Conservation (phyloP, 2,888 invertebrate genomes). For the Tachina grossa region DNA sequence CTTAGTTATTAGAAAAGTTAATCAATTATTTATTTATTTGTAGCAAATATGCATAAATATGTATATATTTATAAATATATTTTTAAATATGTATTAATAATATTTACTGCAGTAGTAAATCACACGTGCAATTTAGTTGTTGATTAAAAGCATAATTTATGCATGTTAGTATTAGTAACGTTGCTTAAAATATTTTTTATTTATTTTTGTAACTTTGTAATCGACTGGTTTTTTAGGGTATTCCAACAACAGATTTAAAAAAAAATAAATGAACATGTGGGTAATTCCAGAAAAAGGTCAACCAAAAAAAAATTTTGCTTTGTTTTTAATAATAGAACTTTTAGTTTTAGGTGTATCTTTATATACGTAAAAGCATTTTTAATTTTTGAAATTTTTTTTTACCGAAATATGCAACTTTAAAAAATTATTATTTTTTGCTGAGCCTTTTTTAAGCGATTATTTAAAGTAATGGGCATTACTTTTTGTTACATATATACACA, state of each 20-base stretch:
- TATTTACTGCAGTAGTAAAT: background rate
- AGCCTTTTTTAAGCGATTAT: no score
- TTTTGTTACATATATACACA: no score
- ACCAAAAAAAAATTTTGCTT: background rate
- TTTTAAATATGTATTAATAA: background rate
- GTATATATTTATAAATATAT: background rate
- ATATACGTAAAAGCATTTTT: background rate
- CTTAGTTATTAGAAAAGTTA: conserved; percentile 6
- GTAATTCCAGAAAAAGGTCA: background rate
- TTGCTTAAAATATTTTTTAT: conserved; percentile 12
- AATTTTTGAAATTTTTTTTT: no score
- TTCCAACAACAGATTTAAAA: background rate
- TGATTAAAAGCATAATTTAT: conserved; percentile 13
- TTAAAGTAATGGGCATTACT: no score
- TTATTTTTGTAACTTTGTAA: background rate
- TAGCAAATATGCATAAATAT: background rate
- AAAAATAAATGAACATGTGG: no score
- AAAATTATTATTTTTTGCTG: no score
- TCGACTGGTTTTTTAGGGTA: background rate
- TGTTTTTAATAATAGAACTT: background rate
- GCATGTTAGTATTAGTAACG: background rate
- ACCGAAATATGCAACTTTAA: no score
- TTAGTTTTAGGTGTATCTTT: no score
- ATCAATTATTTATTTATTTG: conserved; percentile 34
- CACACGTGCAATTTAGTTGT: conserved; percentile 8